Conservation (phyloP, 2,888 invertebrate species). For the Acronicta alni region DNA sequence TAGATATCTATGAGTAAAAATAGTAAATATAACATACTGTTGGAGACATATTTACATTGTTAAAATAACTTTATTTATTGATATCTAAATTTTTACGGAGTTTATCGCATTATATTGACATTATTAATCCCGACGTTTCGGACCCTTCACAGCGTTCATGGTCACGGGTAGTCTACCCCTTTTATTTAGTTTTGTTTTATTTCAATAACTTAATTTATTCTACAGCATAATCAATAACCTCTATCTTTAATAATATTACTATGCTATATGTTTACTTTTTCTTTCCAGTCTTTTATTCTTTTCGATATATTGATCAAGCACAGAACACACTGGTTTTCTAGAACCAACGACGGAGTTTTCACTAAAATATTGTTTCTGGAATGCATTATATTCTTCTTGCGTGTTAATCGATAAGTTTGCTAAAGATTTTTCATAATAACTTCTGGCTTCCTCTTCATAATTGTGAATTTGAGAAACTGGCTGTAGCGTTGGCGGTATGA, state of each 20-base stretch:
- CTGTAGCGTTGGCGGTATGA: constrained; percentile 60
- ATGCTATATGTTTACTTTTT: constrained; percentile 44
- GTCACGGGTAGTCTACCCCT: too few species aligned
- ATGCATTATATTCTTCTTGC: constrained; percentile 61
- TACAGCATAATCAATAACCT: too few species aligned
- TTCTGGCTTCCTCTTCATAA: constrained; percentile 70
- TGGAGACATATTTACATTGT: too few species aligned
- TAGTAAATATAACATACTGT: too few species aligned
- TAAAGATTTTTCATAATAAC: constrained; percentile 63
- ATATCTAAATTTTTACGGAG: too few species aligned
- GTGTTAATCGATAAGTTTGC: constrained; percentile 66
- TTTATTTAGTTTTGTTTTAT: too few species aligned
- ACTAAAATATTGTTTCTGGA: constrained; percentile 62
- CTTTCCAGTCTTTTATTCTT: constrained; percentile 71
- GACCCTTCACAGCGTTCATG: too few species aligned
- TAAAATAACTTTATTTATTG: too few species aligned
- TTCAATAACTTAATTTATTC: too few species aligned
- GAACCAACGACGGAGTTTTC: constrained; percentile 73
- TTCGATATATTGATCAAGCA: constrained; percentile 70
- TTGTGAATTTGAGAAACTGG: constrained; percentile 69
- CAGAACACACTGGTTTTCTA: constrained; percentile 71
- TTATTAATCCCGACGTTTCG: too few species aligned
- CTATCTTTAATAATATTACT: not conserved
- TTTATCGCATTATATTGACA: too few species aligned
- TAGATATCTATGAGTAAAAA: too few species aligned